Base-by-base conservation (phyloP, 1,140 invertebrate genomes). In the Theocolax elegans region DNA sequence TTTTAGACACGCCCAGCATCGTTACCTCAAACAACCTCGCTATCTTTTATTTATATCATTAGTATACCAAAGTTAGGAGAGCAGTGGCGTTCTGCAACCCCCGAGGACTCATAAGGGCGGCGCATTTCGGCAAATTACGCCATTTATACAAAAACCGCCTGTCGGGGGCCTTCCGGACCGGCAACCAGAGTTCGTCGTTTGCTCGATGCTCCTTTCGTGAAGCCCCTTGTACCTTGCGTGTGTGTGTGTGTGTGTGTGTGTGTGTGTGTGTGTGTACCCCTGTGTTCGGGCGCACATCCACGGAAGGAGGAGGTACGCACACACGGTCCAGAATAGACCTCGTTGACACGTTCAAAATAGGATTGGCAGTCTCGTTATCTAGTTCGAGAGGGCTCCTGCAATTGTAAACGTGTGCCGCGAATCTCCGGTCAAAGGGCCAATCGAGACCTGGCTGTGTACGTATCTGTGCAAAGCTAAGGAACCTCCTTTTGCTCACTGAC, bases 1-100 rank as follows among this genome's bases (percentile, higher is more conserved):
- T 67, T 60, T 42, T 54, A 6, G 42, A 67, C 71, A 59, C 71
- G 67, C 62, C 70, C 71, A 46, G 58, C 71, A 70, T 75, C 74
- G 72, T 78, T 78, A 76, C 72, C 74, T 74, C 54, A 71, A 73
- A 75, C 74, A 72, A 73, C 65, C 60, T 74, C 72, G 67, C 75
- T 73, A 76, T 78, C 76, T 78, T 78, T 78, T 76, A 78, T 78
- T 78, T 78, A 78, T 76, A 76, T 78, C 76, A 78, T 78, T 76
- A 78, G 76, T 74, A 71, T 67, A 66, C 44, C 65, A 67, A 66
- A 59, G 71, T 72, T 72, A 53, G 72, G 69, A 21, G 66, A 23
- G 35, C 40, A 35, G 1, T n/a, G 40, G 9, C 1, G 71, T 71
- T 54, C 69, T 38, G 49, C 70, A 42, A 49, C 58, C 67, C 68